phyloP scores from a whole-genome alignment of 2,888 invertebrate genomes.

The Cistogaster globosa region DNA sequence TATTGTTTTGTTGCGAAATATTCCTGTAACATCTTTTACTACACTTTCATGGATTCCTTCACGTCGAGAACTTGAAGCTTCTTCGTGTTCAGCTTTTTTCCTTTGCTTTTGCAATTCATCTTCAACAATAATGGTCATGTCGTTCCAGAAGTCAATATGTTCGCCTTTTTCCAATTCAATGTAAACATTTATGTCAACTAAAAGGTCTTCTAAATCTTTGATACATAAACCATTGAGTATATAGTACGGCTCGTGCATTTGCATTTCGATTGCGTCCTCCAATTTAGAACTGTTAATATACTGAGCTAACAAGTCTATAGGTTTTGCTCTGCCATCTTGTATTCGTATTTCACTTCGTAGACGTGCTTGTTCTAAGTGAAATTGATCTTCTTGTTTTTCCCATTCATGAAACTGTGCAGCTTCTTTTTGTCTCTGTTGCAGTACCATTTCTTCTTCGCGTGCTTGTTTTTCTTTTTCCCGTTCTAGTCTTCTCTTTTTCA shows the following conservation, averaged over 20 bases:
- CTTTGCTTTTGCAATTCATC: slow-evolving; percentile 95
- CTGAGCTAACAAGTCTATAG: slow-evolving; percentile 98
- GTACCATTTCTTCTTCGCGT: slow-evolving; percentile 91
- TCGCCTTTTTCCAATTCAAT: slow-evolving; percentile 94
- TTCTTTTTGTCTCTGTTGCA: slow-evolving; percentile 94
- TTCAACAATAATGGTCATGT: slow-evolving; percentile 96
- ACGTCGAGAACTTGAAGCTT: slow-evolving; percentile 83
- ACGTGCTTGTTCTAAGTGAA: slow-evolving; percentile 98
- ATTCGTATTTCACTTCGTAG: slow-evolving; percentile 97
- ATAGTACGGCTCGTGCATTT: slow-evolving; percentile 99
- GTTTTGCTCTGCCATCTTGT: slow-evolving; percentile 97
- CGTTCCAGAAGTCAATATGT: slow-evolving; percentile 97
- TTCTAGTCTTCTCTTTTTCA: slow-evolving; percentile 94
- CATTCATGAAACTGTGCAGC: slow-evolving; percentile 96
- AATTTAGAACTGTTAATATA: slow-evolving; percentile 96
- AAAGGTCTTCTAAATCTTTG: slow-evolving; percentile 96
- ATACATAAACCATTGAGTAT: slow-evolving; percentile 95
- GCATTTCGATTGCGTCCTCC: slow-evolving; percentile 97
- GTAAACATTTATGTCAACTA: slow-evolving; percentile 97
- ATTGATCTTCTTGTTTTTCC: slow-evolving; percentile 98
- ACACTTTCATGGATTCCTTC: slow-evolving; percentile 94
- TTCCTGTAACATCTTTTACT: slow-evolving; percentile 92
- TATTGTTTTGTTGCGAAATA: slow-evolving; percentile 97
- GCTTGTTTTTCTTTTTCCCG: slow-evolving; percentile 93
- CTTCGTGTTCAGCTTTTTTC: slow-evolving; percentile 88